Conservation (phyloP, 2,113 vertebrate genomes). For the Pseudorhombus dupliciocellatus region DNA sequence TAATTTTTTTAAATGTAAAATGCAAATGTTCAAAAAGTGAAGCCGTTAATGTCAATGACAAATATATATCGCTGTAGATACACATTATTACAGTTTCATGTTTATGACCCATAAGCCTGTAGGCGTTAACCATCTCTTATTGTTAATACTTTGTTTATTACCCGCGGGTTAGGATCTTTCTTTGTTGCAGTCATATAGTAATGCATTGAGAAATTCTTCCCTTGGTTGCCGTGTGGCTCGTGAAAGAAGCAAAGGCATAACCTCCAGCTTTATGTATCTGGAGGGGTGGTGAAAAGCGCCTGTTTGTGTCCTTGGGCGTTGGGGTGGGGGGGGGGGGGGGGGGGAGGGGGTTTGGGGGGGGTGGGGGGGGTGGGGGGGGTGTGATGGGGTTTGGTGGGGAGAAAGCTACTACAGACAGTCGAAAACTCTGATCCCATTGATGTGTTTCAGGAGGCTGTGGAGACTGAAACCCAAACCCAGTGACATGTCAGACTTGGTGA, state of each 20-base stretch:
- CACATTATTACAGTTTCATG: slow-evolving; percentile 23
- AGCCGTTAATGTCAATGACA: slow-evolving; percentile 33
- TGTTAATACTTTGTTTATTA: slow-evolving; percentile 25
- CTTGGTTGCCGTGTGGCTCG: slow-evolving; percentile 21
- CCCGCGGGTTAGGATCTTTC: slow-evolving; percentile 2
- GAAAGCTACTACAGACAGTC: slow-evolving; percentile 58
- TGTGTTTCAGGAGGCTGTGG: slow-evolving; percentile 77
- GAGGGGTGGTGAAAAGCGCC: slow-evolving; percentile 46
- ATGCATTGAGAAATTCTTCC: slow-evolving; percentile 18
- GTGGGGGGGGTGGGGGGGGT: slow-evolving; percentile 17
- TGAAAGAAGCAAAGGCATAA: slow-evolving; percentile 39
- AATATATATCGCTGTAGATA: slow-evolving; percentile 53
- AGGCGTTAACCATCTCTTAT: slow-evolving; percentile 4
- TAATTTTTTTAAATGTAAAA: slow-evolving; percentile 45
- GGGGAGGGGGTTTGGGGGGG: slow-evolving; percentile 18
- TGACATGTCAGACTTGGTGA: slow-evolving; percentile 83
- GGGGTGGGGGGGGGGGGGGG: slow-evolving; percentile 29
- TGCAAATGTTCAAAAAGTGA: slow-evolving; percentile 29
- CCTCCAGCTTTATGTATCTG: slow-evolving; percentile 49
- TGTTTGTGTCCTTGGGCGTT: slow-evolving; percentile 61
- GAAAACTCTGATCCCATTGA: slow-evolving; percentile 78
- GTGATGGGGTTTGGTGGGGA: slow-evolving; percentile 25
- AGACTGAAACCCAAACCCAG: slow-evolving; percentile 82
- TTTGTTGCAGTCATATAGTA: slow-evolving; percentile 13
- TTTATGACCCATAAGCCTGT: neutral